Percentiles rank a stretch among this genome's conserved stretches.
Evolutionary conservation across 2,797 vertebrate genomes (phyloP).

Genomic region (Perodicticus potto): DNA sequence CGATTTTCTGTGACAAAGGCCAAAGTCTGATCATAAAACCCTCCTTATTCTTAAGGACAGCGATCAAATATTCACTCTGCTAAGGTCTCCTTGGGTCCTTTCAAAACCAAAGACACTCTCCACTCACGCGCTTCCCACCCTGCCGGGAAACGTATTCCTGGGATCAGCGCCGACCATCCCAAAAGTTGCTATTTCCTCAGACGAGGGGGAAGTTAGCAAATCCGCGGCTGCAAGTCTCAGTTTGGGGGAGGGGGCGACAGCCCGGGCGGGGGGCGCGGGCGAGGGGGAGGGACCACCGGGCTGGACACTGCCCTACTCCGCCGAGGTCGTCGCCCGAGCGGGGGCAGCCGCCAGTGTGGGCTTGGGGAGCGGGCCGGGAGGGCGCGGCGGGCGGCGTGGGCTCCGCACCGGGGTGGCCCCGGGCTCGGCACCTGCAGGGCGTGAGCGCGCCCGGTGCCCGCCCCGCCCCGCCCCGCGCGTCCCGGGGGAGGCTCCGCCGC

Average conservation of each 20-base stretch:
- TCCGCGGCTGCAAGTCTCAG: slow-evolving; percentile 51
- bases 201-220: slow-evolving; percentile 71
- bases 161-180: slow-evolving; percentile 50
- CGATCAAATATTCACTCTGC: slow-evolving; percentile 57
- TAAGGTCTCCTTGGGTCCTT: slow-evolving; percentile 47
- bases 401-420: slow-evolving; percentile 65
- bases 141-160: not conserved
- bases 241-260: slow-evolving; percentile 66
- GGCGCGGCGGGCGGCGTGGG: slow-evolving; percentile 43
- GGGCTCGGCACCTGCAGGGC: slow-evolving; percentile 13
- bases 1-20: slow-evolving; percentile 52
- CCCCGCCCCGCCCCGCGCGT: slow-evolving; percentile 71
- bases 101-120: slow-evolving; percentile 77
- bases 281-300: slow-evolving; percentile 71
- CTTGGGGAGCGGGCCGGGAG: not conserved
- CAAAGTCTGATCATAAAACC: slow-evolving; percentile 71
- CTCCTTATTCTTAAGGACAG: slow-evolving; percentile 55
- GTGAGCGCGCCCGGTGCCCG: slow-evolving; percentile 73
- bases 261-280: not conserved
- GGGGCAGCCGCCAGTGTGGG: not conserved
- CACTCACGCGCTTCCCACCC: not conserved
- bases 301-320: slow-evolving; percentile 76
- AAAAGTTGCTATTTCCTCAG: slow-evolving; percentile 73
- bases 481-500: slow-evolving; percentile 72
- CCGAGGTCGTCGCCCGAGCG: slow-evolving; percentile 69